Evolutionary conservation across 2,888 invertebrate genomes (phyloP), one percentile per base, ranked within the genome.

Genomic region (Melanchra persicariae): DNA sequence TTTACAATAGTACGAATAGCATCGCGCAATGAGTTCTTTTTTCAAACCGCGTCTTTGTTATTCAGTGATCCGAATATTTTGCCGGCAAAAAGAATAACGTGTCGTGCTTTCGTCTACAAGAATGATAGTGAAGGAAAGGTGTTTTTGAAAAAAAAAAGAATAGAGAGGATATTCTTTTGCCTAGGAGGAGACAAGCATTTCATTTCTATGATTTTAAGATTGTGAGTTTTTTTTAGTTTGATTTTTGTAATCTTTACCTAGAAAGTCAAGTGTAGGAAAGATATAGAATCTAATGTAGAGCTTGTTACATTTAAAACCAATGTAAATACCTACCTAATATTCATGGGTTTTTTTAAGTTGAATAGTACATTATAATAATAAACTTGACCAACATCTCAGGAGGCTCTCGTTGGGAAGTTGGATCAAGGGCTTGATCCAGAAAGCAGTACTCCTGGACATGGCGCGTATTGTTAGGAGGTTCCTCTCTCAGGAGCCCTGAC

Each of bases 1-100:
- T 77, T 73, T 74, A 83, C 84, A 74, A 80, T 81, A 74, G 65
- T 72, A 77, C 57, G 51, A 81, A 70, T 78, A 67, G 55, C 51
- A 71, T 70, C 58, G 74, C 79, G 77, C 67, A 80, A 82, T 69
- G 55, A 67, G 49, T 17, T 54, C 63, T 40, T 81, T 77, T 76
- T 83, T 76, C 69, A 22, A 30, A 45, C 30, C 10, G 22, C 34
- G 19, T 62, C 30, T 69, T 67, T 73, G 71, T 67, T 52, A 51
- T 62, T 66, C 70, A 66, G 24, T 67, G 66, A 76, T 79, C 61
- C 69, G 73, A 54, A 72, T 79, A 73, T 45, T 71, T 64, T 70
- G 58, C 49, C n/a, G 10, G 49, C 45, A 52, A 59, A 65, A 61
- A 65, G 19, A 69, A 69, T 55, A 26, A 40, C 34, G 45, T 45